phyloP scores from a whole-genome alignment of 2,888 invertebrate genomes.

The Pardosa pseudoannulata region DNA sequence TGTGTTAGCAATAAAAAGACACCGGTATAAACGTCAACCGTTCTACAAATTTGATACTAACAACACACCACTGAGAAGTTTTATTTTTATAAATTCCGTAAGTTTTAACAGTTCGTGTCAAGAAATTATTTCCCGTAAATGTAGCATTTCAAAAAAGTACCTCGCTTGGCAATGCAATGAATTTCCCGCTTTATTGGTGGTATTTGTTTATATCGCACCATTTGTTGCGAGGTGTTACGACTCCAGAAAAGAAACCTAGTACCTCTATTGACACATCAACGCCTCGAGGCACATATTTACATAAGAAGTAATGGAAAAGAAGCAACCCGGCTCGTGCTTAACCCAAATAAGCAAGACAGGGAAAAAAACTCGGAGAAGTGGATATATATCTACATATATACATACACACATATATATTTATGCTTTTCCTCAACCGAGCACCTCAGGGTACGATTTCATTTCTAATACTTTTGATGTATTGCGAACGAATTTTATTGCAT shows the following conservation, averaged over 20 bases:
- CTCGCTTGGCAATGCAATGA: too few species aligned
- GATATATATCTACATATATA: too few species aligned
- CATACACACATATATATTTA: too few species aligned
- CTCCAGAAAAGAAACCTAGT: background rate
- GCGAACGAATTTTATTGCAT: slow-evolving; percentile 63
- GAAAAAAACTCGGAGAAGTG: background rate
- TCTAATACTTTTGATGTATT: slow-evolving; percentile 63
- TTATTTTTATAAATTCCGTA: too few species aligned
- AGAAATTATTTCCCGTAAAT: too few species aligned
- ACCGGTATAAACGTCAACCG: too few species aligned
- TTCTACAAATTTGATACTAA: too few species aligned
- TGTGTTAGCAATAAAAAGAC: too few species aligned
- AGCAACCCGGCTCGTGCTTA: background rate
- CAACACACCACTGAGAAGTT: too few species aligned
- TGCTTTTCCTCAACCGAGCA: slow-evolving; percentile 3
- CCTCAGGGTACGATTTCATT: slow-evolving; percentile 55
- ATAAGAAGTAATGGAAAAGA: slow-evolving; percentile 49
- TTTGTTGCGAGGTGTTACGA: background rate
- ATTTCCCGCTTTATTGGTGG: background rate
- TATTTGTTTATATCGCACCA: background rate
- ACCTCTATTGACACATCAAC: background rate
- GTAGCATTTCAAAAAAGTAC: too few species aligned
- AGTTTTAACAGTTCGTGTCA: too few species aligned
- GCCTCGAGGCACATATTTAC: slow-evolving; percentile 32
- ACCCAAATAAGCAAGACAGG: slow-evolving; percentile 14